Percentiles rank a stretch among this genome's conserved stretches.
Evolutionary conservation across 2,888 invertebrate genomes (phyloP).

Genomic region (Hermodice carunculata): DNA sequence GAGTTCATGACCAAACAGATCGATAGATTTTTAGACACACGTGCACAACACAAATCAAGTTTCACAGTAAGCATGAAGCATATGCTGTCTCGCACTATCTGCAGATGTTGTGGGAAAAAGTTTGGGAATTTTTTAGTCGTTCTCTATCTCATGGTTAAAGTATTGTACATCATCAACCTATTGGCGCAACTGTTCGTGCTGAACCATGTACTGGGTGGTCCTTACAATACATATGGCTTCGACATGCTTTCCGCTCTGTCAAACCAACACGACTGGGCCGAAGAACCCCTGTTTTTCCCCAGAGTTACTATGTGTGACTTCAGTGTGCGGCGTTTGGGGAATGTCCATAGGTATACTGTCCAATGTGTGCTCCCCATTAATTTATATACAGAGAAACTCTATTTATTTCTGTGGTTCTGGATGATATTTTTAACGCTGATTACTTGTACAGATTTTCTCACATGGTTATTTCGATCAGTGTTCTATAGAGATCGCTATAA

Average conservation of each 20-base stretch:
- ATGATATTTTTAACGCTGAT: conserved; percentile 68
- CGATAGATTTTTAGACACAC: conserved; percentile 16
- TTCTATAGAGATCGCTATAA: conserved; percentile 45
- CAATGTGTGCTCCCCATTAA: conserved; percentile 65
- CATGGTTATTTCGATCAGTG: conserved; percentile 68
- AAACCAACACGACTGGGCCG: too few relatives aligned
- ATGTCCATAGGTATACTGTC: conserved; percentile 69
- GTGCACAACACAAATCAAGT: neutral
- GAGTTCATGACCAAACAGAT: conserved; percentile 30
- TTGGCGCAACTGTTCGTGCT: conserved; percentile 71
- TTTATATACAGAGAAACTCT: conserved; percentile 64
- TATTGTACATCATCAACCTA: conserved; percentile 69
- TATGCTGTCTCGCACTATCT: conserved; percentile 51
- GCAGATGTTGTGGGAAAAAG: conserved; percentile 64
- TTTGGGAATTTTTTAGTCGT: conserved; percentile 69
- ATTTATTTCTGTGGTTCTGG: conserved; percentile 72
- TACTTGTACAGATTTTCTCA: conserved; percentile 67
- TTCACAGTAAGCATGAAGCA: conserved; percentile 5
- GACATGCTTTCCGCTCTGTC: too few relatives aligned
- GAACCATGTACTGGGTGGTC: conserved; percentile 70
- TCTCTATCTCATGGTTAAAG: conserved; percentile 69
- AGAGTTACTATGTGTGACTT: conserved; percentile 68
- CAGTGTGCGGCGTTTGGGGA: conserved; percentile 65
- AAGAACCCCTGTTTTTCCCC: too few relatives aligned
- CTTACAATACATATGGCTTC: conserved; percentile 68